Evolutionary conservation across 2,888 invertebrate species (phyloP).

Genomic region (Luperina nickerlii): DNA sequence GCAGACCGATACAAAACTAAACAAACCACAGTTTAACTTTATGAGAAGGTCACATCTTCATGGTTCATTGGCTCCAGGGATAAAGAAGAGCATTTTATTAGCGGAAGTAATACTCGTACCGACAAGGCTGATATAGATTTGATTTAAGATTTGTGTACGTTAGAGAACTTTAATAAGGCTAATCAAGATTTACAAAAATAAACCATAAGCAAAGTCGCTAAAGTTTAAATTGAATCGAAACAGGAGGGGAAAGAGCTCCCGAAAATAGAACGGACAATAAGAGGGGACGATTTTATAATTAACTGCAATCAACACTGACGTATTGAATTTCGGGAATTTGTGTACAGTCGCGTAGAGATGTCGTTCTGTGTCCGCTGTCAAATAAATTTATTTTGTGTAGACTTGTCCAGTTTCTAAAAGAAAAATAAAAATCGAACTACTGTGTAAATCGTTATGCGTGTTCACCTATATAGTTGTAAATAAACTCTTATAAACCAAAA

Average conservation of each 20-base stretch:
- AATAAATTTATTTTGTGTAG: slow-evolving; percentile 33
- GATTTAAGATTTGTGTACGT: slow-evolving; percentile 84
- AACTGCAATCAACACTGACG: slow-evolving; percentile 90
- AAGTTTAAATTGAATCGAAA: slow-evolving; percentile 51
- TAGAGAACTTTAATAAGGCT: slow-evolving; percentile 77
- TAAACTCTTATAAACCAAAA: too few relatives aligned
- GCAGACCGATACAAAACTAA: slow-evolving; percentile 66
- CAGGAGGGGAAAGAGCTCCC: slow-evolving; percentile 55
- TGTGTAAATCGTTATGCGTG: too few relatives aligned
- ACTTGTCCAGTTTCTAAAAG: background rate
- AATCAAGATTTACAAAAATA: slow-evolving; percentile 56
- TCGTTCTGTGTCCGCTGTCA: slow-evolving; percentile 28
- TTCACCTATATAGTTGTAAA: too few relatives aligned
- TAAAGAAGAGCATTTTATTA: slow-evolving; percentile 84
- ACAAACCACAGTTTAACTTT: slow-evolving; percentile 64
- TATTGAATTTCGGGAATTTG: slow-evolving; percentile 88
- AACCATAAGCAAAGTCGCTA: slow-evolving; percentile 51
- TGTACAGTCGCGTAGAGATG: slow-evolving; percentile 75
- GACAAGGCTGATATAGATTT: slow-evolving; percentile 86
- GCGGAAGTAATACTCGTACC: slow-evolving; percentile 83
- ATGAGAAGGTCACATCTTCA: slow-evolving; percentile 57
- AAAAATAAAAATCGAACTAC: background rate
- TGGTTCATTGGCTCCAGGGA: slow-evolving; percentile 69
- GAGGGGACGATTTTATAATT: slow-evolving; percentile 90
- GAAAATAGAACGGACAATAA: slow-evolving; percentile 87